Evolutionary conservation across 2,113 vertebrate genomes (phyloP), one percentile per base, ranked within the genome.

Genomic region (Podilymbus podiceps): DNA sequence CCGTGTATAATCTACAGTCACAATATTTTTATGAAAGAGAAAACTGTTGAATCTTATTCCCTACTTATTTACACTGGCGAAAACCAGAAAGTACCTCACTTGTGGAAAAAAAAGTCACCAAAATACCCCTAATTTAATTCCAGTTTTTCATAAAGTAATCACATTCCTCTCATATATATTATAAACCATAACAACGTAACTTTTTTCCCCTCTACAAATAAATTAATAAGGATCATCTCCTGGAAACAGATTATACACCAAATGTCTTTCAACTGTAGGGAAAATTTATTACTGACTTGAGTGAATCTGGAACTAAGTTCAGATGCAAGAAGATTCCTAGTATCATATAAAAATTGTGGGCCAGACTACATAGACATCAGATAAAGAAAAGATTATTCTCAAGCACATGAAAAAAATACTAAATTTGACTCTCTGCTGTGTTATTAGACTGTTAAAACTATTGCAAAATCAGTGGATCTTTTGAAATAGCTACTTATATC

Each of bases 51-150:
- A 28, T 35, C 25, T 63, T 30, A 46, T 74, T 53, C 84, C 9
- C 14, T 30, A 33, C 14, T 27, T 50, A 31, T 33, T 77, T 71
- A 33, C 5, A 38, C 12, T 42, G 17, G 2, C 31, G 3, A 74
- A 91, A 91, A 24, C 3, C 15, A 84, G 15, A 12, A 66, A 52
- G 30, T 38, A 56, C 5, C 6, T n/a, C 20, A 38, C 0, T 38
- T n/a, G 2, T 15, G 24, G n/a, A 1, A 3, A 7, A 82, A 75
- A 49, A 40, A 2, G 3, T 25, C 10, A 59, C 1, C 1, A 9
- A 81, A 46, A 30, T 22, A 53, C 23, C 12, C 33, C 12, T 40
- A 69, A 73, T 27, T 35, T 25, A 49, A 55, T 69, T 62, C 12
- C 7, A 21, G 0, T 19, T 84, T 74, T 64, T 59, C 21, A n/a